Evolutionary conservation across 2,888 invertebrate genomes (phyloP), one percentile per base, ranked within the genome.

Genomic region (Orchesella flavescens): DNA sequence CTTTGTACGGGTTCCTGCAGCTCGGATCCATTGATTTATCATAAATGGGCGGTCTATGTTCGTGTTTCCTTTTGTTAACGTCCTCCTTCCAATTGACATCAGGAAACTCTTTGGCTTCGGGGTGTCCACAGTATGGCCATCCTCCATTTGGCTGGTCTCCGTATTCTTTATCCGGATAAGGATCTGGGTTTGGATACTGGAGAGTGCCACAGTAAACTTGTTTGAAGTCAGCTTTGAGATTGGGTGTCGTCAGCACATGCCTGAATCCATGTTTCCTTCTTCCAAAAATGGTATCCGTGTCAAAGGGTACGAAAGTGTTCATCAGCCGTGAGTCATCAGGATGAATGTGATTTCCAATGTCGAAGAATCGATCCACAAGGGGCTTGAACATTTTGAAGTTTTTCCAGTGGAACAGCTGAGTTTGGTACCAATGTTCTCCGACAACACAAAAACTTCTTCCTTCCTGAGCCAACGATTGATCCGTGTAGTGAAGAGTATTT

Each of bases 291-390:
- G 53, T n/a, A 10, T 53, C 53, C 3, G 61, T 17, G 17, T 23
- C 24, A 34, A 24, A 91, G 91, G 89, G 53, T 1, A 12, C n/a
- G 43, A 66, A 66, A 15, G n/a, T 24, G 43, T 66, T 66, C 66
- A 66, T 24, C 24, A 23, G 19, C 13, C n/a, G 1, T 1, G 34
- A 34, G 7, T 34, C 34, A 2, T 4, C 2, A 2, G 61, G 61
- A 23, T 61, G 7, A n/a, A 65, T 43, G 34, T 65, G 65, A 15
- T 65, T 65, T 2, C 65, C 65, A 65, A 65, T 65, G 65, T 65
- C 65, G 43, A 65, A 65, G 43, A 19, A 12, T 24, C 17, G 17
- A 2, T 34, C 43, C 9, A 34, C 24, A 15, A 65, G 3, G 12
- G 65, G 65, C 12, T 3, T 12, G 7, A 34, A 65, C 2, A 2